Evolutionary conservation across 2,888 invertebrate species (phyloP), one percentile per base, ranked within the genome.

Genomic region (Ligdia adustata): DNA sequence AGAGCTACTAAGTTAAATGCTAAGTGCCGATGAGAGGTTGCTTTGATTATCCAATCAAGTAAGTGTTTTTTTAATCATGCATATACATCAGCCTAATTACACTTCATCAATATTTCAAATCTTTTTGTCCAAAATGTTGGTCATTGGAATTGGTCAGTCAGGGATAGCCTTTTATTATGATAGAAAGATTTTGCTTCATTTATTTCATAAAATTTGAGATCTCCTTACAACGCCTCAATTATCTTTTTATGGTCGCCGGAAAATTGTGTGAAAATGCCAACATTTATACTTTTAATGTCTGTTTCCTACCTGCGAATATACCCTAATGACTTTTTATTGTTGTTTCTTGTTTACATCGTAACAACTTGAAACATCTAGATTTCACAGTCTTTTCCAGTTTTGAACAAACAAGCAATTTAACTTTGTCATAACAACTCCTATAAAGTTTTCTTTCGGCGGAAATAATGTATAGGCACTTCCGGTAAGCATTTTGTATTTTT

Each of bases 21-120:
- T 48, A 57, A 56, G 53, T 37, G 60, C 55, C 58, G 60, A 64
- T n/a, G n/a, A n/a, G n/a, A n/a, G n/a, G n/a, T n/a, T n/a, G n/a
- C n/a, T n/a, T n/a, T n/a, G n/a, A n/a, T n/a, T n/a, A n/a, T n/a
- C n/a, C n/a, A n/a, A n/a, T n/a, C n/a, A n/a, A n/a, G n/a, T n/a
- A n/a, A n/a, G n/a, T n/a, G n/a, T n/a, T n/a, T n/a, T n/a, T n/a
- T n/a, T n/a, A n/a, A n/a, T n/a, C n/a, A n/a, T n/a, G n/a, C n/a
- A n/a, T n/a, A n/a, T n/a, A n/a, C n/a, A n/a, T n/a, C n/a, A n/a
- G n/a, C n/a, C n/a, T n/a, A n/a, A n/a, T n/a, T n/a, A n/a, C n/a
- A n/a, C n/a, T n/a, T n/a, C n/a, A n/a, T n/a, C n/a, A n/a, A n/a
- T n/a, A n/a, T n/a, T n/a, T n/a, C n/a, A n/a, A n/a, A n/a, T n/a